Percentiles rank a stretch among this genome's conserved stretches.
Evolutionary conservation across 2,113 vertebrate species (phyloP).

Genomic region (Heteronetta atricapilla): DNA sequence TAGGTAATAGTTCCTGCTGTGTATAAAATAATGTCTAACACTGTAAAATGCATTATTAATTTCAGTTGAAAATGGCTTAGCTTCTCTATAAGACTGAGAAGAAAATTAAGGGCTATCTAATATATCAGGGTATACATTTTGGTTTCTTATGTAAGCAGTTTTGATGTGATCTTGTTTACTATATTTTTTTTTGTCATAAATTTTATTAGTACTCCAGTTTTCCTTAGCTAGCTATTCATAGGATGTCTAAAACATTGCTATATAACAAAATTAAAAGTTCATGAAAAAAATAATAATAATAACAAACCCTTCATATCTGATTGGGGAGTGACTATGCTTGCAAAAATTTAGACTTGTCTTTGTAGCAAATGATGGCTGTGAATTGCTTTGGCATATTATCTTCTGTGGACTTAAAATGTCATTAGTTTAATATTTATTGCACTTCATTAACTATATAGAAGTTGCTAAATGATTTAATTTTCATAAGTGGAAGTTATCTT

Average conservation of each 20-base stretch:
- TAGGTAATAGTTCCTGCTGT: background rate
- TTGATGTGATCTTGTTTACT: constrained; percentile 10
- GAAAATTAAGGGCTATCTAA: background rate
- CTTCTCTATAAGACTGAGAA: background rate
- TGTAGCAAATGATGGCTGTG: background rate
- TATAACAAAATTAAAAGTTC: background rate
- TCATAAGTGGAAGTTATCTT: constrained; percentile 40
- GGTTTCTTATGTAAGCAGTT: background rate
- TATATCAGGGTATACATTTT: background rate
- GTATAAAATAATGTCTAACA: background rate
- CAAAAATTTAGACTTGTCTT: background rate
- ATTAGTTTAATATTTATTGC: constrained; percentile 56
- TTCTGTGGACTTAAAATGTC: constrained; percentile 27
- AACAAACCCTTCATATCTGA: background rate
- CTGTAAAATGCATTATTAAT: background rate
- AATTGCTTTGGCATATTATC: constrained; percentile 30
- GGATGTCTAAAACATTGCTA: background rate
- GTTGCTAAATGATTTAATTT: constrained; percentile 58
- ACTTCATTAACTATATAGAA: constrained; percentile 53
- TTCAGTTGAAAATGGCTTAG: constrained; percentile 21
- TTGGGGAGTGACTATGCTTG: background rate
- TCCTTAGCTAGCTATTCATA: background rate
- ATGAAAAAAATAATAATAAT: background rate
- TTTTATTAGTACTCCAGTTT: constrained; percentile 7
- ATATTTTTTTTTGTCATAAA: background rate